Percentiles rank a stretch among this genome's conserved stretches.
These are phyloP conservation scores for Electrophaes corylata DNA, from an alignment of 2,888 invertebrate genomes.

Conservation along the genomic window DNA sequence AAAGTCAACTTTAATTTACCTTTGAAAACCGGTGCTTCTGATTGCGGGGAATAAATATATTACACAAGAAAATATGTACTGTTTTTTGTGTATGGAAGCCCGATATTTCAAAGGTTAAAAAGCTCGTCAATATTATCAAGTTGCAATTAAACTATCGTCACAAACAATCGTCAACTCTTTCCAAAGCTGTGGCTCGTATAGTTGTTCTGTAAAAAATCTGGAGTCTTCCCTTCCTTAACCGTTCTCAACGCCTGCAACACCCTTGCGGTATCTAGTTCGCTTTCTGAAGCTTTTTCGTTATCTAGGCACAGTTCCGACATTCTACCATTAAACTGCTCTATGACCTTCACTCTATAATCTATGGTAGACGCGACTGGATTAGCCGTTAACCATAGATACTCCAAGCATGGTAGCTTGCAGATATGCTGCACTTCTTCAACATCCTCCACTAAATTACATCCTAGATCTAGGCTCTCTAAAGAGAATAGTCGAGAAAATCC, in stretches of 20 bases:
- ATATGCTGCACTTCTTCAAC: slow-evolving; percentile 92
- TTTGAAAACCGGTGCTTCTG: background rate
- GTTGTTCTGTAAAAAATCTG: slow-evolving; percentile 81
- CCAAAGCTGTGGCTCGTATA: slow-evolving; percentile 75
- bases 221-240: slow-evolving; percentile 88
- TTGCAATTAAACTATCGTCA: slow-evolving; percentile 18
- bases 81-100: background rate
- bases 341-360: slow-evolving; percentile 95
- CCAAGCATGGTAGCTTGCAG: slow-evolving; percentile 92
- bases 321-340: slow-evolving; percentile 93
- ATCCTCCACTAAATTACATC: slow-evolving; percentile 92
- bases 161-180: slow-evolving; percentile 69
- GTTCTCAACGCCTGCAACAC: slow-evolving; percentile 94
- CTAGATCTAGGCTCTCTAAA: slow-evolving; percentile 92
- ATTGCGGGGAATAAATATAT: background rate
- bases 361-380: slow-evolving; percentile 94
- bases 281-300: slow-evolving; percentile 93
- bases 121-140: slow-evolving; percentile 17
- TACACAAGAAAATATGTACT: background rate
- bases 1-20: background rate
- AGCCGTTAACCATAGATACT: slow-evolving; percentile 93
- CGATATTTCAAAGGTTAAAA: background rate
- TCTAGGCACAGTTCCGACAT: slow-evolving; percentile 94
- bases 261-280: slow-evolving; percentile 96
- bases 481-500: slow-evolving; percentile 94